Evolutionary conservation across 2,113 vertebrate species (phyloP).

Genomic region (Lycocorax pyrrhopterus): DNA sequence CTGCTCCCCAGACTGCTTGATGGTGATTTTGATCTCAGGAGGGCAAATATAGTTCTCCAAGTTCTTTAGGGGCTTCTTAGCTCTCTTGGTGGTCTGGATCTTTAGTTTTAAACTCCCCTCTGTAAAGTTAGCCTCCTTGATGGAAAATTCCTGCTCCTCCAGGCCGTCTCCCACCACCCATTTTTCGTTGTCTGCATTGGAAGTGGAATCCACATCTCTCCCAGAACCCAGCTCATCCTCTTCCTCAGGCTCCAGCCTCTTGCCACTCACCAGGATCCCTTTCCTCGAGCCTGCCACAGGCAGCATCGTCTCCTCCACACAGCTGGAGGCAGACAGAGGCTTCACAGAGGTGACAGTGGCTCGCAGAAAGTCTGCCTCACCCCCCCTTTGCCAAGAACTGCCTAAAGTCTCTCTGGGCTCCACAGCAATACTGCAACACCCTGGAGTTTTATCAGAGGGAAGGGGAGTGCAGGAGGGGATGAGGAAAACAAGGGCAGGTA

Average conservation of each 20-base stretch:
- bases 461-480: not conserved
- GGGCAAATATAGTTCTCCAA: slow-evolving; percentile 99
- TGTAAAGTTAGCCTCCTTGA: slow-evolving; percentile 97
- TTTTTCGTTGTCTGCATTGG: slow-evolving; percentile 85
- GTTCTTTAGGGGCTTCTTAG: slow-evolving; percentile 97
- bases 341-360: slow-evolving; percentile 50
- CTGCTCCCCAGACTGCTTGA: slow-evolving; percentile 89
- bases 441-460: slow-evolving; percentile 52
- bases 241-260: slow-evolving; percentile 82
- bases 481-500: not conserved
- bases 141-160: slow-evolving; percentile 98
- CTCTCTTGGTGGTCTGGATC: slow-evolving; percentile 97
- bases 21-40: slow-evolving; percentile 97
- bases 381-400: slow-evolving; percentile 85
- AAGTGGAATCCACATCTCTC: slow-evolving; percentile 87
- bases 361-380: slow-evolving; percentile 80
- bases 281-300: slow-evolving; percentile 64
- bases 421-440: slow-evolving; percentile 77
- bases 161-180: slow-evolving; percentile 86
- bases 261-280: slow-evolving; percentile 68
- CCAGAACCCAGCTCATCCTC: slow-evolving; percentile 83
- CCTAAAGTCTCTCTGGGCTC: slow-evolving; percentile 89
- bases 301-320: slow-evolving; percentile 63
- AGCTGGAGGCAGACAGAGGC: slow-evolving; percentile 15
- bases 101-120: slow-evolving; percentile 98